Evolutionary conservation across 2,888 invertebrate species (phyloP).

Genomic region (Lepidocyrtoides sp.): DNA sequence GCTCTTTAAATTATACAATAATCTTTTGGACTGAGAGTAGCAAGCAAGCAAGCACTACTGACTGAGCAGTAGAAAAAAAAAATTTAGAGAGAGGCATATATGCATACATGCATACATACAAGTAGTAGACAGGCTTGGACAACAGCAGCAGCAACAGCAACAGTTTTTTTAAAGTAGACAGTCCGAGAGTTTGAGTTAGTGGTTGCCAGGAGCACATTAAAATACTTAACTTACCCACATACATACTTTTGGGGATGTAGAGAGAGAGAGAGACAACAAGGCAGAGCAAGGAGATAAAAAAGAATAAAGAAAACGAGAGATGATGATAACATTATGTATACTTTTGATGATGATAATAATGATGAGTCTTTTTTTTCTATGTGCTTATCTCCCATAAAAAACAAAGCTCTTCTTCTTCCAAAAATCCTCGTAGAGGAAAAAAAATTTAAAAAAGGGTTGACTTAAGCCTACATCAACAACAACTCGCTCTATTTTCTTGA

Average conservation of each 20-base stretch:
- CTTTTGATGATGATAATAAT: neutral
- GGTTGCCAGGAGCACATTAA: constrained; percentile 60
- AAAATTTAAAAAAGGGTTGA: neutral
- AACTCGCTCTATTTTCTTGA: neutral
- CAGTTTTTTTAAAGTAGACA: constrained; percentile 64
- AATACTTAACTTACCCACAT: neutral
- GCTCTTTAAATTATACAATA: constrained; percentile 78
- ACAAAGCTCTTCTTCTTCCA: neutral
- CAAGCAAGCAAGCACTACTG: neutral
- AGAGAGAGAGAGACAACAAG: neutral
- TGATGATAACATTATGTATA: constrained; percentile 53
- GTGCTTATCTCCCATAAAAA: neutral
- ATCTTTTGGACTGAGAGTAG: constrained; percentile 69
- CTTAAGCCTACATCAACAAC: neutral
- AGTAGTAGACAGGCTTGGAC: too few relatives aligned
- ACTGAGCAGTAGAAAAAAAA: too few relatives aligned
- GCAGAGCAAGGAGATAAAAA: neutral
- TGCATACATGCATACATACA: too few relatives aligned
- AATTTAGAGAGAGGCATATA: too few relatives aligned
- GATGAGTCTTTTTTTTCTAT: constrained; percentile 3
- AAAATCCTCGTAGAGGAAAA: constrained; percentile 15
- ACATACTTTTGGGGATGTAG: neutral
- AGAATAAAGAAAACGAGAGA: constrained; percentile 5
- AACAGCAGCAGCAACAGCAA: constrained; percentile 31
- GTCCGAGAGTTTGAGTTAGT: constrained; percentile 51